phyloP scores from a whole-genome alignment of 1,140 invertebrate species.

The Drosophila tristis region DNA sequence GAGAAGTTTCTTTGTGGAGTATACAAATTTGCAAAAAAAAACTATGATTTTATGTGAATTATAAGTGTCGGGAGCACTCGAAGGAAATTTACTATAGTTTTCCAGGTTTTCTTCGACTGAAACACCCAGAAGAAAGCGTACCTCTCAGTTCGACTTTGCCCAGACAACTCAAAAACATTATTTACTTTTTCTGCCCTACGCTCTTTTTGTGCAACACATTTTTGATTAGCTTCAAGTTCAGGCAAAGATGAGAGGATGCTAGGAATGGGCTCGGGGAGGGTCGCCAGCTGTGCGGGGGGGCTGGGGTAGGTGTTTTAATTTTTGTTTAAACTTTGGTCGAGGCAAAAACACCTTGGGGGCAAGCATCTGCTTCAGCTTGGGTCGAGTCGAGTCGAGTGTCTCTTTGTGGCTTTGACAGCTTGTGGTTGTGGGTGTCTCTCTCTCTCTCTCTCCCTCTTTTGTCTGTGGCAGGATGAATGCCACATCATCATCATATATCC shows the following conservation, averaged over 20 bases:
- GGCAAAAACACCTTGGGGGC: slow-evolving; percentile 66
- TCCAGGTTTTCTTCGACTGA: background rate
- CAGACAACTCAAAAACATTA: background rate
- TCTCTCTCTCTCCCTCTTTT: background rate
- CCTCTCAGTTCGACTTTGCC: background rate
- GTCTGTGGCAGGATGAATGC: slow-evolving; percentile 16
- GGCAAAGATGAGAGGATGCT: slow-evolving; percentile 12
- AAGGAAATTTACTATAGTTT: background rate
- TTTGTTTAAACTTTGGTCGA: slow-evolving; percentile 70
- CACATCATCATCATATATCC: slow-evolving; percentile 78
- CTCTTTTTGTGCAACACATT: slow-evolving; percentile 58
- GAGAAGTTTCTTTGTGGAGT: background rate
- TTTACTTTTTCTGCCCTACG: slow-evolving; percentile 16
- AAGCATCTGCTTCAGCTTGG: slow-evolving; percentile 22
- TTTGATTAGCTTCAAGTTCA: slow-evolving; percentile 70
- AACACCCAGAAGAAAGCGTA: slow-evolving; percentile 22
- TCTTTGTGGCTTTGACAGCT: slow-evolving; percentile 78
- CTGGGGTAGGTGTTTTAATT: slow-evolving; percentile 64
- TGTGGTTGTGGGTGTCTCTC: slow-evolving; percentile 54
- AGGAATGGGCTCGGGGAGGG: background rate
- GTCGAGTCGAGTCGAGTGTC: slow-evolving; percentile 62
- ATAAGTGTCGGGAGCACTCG: no score
- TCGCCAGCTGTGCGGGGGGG: slow-evolving; percentile 4
- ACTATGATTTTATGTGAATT: no score
- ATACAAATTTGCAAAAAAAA: no score